Evolutionary conservation across 2,797 vertebrate species (phyloP), one percentile per base, ranked within the genome.

Genomic region (Xiphorhynchus erythropygius): DNA sequence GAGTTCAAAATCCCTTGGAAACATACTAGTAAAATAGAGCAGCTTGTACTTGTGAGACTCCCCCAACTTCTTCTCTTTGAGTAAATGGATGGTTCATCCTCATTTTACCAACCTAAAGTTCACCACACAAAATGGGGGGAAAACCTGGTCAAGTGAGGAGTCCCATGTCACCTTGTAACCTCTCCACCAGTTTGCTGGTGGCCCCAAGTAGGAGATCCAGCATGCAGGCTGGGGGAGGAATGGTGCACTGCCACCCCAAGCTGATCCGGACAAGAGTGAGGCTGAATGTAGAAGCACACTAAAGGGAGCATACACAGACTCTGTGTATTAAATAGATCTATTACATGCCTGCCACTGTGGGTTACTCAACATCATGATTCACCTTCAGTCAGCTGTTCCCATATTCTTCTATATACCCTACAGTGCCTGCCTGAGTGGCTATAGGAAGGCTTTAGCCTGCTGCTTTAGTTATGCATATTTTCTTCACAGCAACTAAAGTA

Each of bases 181-280:
- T 53, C 10, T 60, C 41, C 28, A 50, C 11, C 9, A 44, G 21
- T 33, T 64, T 84, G 18, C 28, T 1, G 0, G n/a, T 53, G 49
- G 8, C 13, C 42, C 32, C 41, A 5, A 71, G 65, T 39, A 64
- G 42, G 50, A 68, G 30, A 57, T 18, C 9, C 37, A 52, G 9
- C 14, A 5, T 5, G 19, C 3, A 44, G 50, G 33, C 18, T 46
- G 6, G 14, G 16, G 17, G 16, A 81, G 8, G n/a, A 0, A 0
- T 41, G 46, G 10, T 15, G 28, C 42, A 22, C 68, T 57, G 42
- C 22, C 42, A 50, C 14, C 5, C 30, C 2, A 1, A 16, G 27
- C 42, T 28, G 18, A 46, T 18, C 14, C 1, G 0, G 33, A 12
- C 32, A 53, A 9, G 35, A 11, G 11, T 2, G 11, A 52, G 21